Percentiles rank a stretch among this genome's conserved stretches.
These are phyloP conservation scores for Rhombomys opimus DNA, from an alignment of 2,113 vertebrate species.

Conservation along the genomic window DNA sequence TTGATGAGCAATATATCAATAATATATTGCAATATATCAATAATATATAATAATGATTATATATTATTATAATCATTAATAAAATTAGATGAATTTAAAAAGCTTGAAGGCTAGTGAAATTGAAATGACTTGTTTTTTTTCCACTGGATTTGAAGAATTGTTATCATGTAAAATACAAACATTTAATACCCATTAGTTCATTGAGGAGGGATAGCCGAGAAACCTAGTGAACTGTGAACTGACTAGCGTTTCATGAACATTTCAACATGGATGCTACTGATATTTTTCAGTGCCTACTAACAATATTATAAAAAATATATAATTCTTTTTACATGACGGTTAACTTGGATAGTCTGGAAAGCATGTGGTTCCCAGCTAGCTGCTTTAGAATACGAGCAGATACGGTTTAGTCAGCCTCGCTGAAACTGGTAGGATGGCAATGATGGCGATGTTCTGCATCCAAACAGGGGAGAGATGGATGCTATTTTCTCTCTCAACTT, in stretches of 20 bases:
- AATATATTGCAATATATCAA: too few species aligned
- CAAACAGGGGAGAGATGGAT: background rate
- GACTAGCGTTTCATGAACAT: conserved; percentile 79
- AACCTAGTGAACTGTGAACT: conserved; percentile 67
- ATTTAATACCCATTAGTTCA: background rate
- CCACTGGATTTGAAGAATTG: conserved; percentile 83
- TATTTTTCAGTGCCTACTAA: conserved; percentile 53
- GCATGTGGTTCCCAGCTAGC: background rate
- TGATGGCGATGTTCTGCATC: background rate
- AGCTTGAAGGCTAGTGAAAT: conserved; percentile 77
- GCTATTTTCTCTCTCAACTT: conserved; percentile 25
- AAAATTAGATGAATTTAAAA: conserved; percentile 84
- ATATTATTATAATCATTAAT: conserved; percentile 79
- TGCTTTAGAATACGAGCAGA: conserved; percentile 80
- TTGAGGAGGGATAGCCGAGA: conserved; percentile 73
- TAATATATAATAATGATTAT: too few species aligned
- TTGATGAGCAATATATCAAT: too few species aligned
- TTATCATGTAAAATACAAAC: conserved; percentile 23
- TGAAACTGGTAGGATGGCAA: conserved; percentile 71
- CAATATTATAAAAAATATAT: conserved; percentile 77
- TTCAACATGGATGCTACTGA: conserved; percentile 80
- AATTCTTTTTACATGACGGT: background rate
- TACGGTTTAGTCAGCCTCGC: conserved; percentile 64
- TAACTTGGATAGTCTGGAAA: conserved; percentile 72
- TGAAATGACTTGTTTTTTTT: conserved; percentile 82